Evolutionary conservation across 2,888 invertebrate species (phyloP), one percentile per base, ranked within the genome.

Genomic region (Oligia fasciuncula): DNA sequence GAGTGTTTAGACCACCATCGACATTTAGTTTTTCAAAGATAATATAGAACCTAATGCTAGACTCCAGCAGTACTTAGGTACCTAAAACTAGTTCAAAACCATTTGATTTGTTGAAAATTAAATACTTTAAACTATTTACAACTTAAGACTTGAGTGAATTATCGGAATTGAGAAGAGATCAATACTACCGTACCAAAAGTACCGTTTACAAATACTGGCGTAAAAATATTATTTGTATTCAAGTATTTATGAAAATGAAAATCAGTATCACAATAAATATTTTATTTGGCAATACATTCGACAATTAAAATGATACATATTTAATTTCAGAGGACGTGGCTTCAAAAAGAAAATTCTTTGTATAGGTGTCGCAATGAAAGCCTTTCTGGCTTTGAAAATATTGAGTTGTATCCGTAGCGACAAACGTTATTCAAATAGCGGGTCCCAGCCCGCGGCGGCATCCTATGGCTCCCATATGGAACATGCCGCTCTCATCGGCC

Each of bases 361-460:
- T 66, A 75, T 81, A 85, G 79, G 79, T 83, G 86, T 81, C 67
- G 71, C 70, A 79, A 74, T 85, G 77, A 83, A 81, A 81, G 78
- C 66, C 66, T 83, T 83, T 77, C 49, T 76, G 80, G 72, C 77
- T 77, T 80, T 78, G 40, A 79, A 82, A 84, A 77, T 83, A 80
- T 87, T 81, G 85, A 77, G 76, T 79, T 85, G 78, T 84, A 84
- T 81, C 60, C 76, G 63, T 65, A 49, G 76, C 54, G 77, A 85
- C 77, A 83, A 81, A 82, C 77, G 80, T 85, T 80, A 83, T 87
- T 87, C 81, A 81, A 85, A 87, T 83, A 83, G 35, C 68, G 69
- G 75, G 75, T 35, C 35, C 49, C n/a, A 66, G 68, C 83, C 83
- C 60, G 77, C 79, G 79, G 81, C 81, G 77, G 72, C 80, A 43